Percentiles rank a stretch among this genome's conserved stretches.
Evolutionary conservation across 2,797 vertebrate genomes (phyloP).

Genomic region (Tauraco hartlaubi): DNA sequence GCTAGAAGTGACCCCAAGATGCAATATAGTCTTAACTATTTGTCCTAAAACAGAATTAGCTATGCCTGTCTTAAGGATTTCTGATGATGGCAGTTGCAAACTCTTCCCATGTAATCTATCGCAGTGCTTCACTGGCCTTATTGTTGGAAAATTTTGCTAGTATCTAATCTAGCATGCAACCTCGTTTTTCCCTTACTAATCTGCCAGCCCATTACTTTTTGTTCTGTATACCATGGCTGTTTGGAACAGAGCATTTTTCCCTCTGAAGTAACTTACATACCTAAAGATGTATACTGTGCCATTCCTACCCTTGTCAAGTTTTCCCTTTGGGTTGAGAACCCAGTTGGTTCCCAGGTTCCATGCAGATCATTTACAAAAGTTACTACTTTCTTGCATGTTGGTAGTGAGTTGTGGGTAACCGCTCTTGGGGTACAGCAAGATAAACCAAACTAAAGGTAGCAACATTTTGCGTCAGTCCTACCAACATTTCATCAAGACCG

Average conservation of each 20-base stretch:
- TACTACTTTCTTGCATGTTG: neutral
- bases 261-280: neutral
- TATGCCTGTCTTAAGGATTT: neutral
- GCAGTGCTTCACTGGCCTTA: neutral
- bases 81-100: neutral
- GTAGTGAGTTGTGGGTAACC: fast-evolving
- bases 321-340: neutral
- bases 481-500: neutral
- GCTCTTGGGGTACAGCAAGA: neutral
- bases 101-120: neutral
- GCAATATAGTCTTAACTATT: neutral
- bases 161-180: neutral
- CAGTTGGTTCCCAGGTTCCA: neutral
- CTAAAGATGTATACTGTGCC: neutral
- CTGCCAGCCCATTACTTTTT: neutral
- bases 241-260: neutral
- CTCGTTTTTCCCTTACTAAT: neutral
- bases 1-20: neutral
- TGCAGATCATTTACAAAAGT: neutral
- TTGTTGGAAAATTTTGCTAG: neutral
- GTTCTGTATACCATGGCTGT: neutral
- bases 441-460: neutral
- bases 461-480: neutral
- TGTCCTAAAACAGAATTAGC: neutral
- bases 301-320: neutral